Conservation (phyloP, 2,888 invertebrate species). For the Sisyra nigra region DNA sequence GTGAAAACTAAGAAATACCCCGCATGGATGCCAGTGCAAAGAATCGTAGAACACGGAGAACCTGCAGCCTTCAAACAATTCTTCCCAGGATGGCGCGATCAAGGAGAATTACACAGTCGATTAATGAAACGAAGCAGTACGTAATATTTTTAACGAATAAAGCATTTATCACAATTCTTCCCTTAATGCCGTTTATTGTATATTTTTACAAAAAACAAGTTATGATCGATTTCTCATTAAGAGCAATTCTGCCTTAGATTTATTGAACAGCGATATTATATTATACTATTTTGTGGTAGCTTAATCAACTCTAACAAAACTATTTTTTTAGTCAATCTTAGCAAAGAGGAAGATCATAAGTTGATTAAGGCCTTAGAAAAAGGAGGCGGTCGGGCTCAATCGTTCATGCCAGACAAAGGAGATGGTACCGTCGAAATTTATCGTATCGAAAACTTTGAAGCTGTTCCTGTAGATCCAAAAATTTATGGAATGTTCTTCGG, state of each 20-base stretch:
- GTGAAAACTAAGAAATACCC: conserved; percentile 54
- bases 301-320: too few relatives aligned
- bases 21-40: conserved; percentile 55
- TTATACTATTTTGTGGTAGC: too few relatives aligned
- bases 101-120: conserved; percentile 42
- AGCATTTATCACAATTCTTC: not conserved
- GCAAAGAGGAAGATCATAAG: conserved; percentile 17
- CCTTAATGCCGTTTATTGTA: not conserved
- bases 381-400: conserved; percentile 42
- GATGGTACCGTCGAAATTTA: conserved; percentile 35
- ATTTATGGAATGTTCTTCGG: conserved; percentile 40
- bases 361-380: conserved; percentile 26
- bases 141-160: conserved; percentile 16
- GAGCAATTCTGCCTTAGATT: too few relatives aligned
- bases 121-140: conserved; percentile 19
- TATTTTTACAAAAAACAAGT: conserved; percentile 6
- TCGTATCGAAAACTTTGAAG: conserved; percentile 32
- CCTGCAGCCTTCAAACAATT: conserved; percentile 80
- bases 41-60: conserved; percentile 70
- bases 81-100: conserved; percentile 62
- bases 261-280: too few relatives aligned
- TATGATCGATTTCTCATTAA: too few relatives aligned
- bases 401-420: conserved; percentile 62
- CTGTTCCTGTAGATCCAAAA: conserved; percentile 26
- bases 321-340: conserved; percentile 16